Evolutionary conservation across 2,888 invertebrate genomes (phyloP), one percentile per base, ranked within the genome.

Genomic region (Eudasyphora cyanicolor): DNA sequence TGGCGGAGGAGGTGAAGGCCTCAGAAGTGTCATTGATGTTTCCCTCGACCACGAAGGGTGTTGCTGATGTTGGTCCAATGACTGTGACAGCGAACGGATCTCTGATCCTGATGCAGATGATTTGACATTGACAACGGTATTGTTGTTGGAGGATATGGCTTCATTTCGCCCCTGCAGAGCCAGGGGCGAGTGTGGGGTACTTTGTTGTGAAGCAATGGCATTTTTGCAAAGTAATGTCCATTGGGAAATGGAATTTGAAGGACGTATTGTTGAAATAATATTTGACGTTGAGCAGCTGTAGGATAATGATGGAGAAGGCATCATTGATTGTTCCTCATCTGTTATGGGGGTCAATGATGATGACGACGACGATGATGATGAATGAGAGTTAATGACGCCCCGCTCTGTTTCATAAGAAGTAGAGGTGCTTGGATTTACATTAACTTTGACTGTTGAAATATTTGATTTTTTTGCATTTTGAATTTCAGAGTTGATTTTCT

Each of bases 161-260:
- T 45, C 42, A n/a, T 17, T 38, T 49, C 17, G 17, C 8, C 7
- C 19, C 0, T 51, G 51, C n/a, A n/a, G n/a, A n/a, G n/a, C n/a
- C n/a, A n/a, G n/a, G n/a, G n/a, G n/a, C n/a, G 10, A 6, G 5
- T 10, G 62, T 12, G 51, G 29, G 12, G n/a, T 45, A 10, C 19
- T 38, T 49, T 74, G 29, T 19, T 75, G 42, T 49, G 84, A 71
- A 62, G 80, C 78, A 60, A 71, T 35, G 32, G 79, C 88, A 35
- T 89, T 88, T 85, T 87, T 89, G 75, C 89, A 89, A 45, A 90
- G 83, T 12, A 90, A 82, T 19, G 87, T 88, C 90, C 89, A 90
- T 57, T 89, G 87, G 0, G 89, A 77, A 38, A 82, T 85, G 21
- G 75, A 49, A 38, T 78, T 84, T 14, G 75, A 29, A 8, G 76